Percentiles rank a stretch among this genome's conserved stretches.
Evolutionary conservation across 2,888 invertebrate genomes (phyloP).

Genomic region (Ethmia dodecea): DNA sequence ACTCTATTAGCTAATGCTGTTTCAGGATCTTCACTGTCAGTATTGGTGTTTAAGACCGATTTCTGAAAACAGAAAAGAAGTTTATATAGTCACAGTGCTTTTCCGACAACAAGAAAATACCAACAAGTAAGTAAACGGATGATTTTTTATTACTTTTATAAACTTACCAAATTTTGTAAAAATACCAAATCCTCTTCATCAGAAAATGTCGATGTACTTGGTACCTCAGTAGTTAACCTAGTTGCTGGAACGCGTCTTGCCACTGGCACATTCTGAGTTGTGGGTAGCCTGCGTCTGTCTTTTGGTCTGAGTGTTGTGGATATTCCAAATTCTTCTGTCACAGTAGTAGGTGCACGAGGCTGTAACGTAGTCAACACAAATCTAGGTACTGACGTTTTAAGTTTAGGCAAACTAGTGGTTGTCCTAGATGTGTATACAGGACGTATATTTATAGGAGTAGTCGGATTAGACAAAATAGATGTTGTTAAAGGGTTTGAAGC

Average conservation of each 20-base stretch:
- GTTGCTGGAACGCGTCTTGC: conserved; percentile 35
- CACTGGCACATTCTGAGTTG: conserved; percentile 34
- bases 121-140: not conserved
- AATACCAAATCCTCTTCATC: conserved; percentile 78
- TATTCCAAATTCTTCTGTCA: conserved; percentile 48
- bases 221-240: conserved; percentile 53
- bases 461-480: conserved; percentile 51
- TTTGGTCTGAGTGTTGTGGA: conserved; percentile 59
- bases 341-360: conserved; percentile 30
- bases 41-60: conserved; percentile 58
- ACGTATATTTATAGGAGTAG: conserved; percentile 50
- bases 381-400: conserved; percentile 42
- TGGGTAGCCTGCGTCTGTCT: conserved; percentile 38
- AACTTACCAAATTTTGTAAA: conserved; percentile 79
- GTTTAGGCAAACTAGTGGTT: conserved; percentile 37
- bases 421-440: conserved; percentile 47
- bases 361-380: conserved; percentile 47
- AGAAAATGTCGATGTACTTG: conserved; percentile 67
- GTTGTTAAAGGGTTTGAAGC: conserved; percentile 59
- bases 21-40: conserved; percentile 58
- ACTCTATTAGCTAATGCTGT: conserved; percentile 71
- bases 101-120: not conserved
- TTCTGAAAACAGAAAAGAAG: conserved; percentile 49
- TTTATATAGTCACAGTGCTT: not conserved
- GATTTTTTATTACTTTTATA: no score